Evolutionary conservation across 1,140 invertebrate genomes (phyloP).

Genomic region (Sycobia sp.): DNA sequence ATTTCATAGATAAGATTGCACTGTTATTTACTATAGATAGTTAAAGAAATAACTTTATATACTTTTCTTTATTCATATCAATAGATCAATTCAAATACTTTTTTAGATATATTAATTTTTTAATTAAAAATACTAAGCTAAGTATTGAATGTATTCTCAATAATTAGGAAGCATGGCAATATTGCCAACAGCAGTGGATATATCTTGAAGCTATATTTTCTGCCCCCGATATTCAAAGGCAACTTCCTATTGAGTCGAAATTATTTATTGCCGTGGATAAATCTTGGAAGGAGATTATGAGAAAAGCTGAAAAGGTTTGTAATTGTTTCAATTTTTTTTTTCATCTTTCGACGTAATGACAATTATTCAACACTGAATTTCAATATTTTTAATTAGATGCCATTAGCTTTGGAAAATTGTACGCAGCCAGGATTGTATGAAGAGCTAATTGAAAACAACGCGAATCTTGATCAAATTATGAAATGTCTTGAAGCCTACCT

Average conservation of each 20-base stretch:
- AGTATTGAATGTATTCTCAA: background rate
- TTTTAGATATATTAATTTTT: background rate
- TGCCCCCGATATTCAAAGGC: constrained; percentile 86
- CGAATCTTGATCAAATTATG: constrained; percentile 78
- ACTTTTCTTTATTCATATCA: too few species aligned
- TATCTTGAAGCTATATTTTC: constrained; percentile 88
- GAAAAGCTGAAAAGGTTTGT: constrained; percentile 69
- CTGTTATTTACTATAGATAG: too few species aligned
- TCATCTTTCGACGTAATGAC: background rate
- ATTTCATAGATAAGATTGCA: too few species aligned
- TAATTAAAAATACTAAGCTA: background rate
- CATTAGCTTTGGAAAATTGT: constrained; percentile 72
- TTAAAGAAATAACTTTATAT: background rate
- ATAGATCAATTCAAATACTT: background rate
- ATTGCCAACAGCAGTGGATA: constrained; percentile 83
- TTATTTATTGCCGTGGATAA: constrained; percentile 84
- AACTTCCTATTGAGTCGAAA: constrained; percentile 82
- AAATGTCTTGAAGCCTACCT: constrained; percentile 82
- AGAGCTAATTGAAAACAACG: constrained; percentile 75
- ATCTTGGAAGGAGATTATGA: constrained; percentile 85
- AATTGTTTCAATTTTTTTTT: background rate
- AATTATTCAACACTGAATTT: background rate
- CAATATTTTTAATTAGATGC: constrained; percentile 58
- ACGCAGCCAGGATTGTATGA: constrained; percentile 72
- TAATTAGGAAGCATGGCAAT: constrained; percentile 79